These are phyloP conservation scores for Ameiurus melas DNA, from an alignment of 2,113 vertebrate species.

Conservation along the genomic window DNA sequence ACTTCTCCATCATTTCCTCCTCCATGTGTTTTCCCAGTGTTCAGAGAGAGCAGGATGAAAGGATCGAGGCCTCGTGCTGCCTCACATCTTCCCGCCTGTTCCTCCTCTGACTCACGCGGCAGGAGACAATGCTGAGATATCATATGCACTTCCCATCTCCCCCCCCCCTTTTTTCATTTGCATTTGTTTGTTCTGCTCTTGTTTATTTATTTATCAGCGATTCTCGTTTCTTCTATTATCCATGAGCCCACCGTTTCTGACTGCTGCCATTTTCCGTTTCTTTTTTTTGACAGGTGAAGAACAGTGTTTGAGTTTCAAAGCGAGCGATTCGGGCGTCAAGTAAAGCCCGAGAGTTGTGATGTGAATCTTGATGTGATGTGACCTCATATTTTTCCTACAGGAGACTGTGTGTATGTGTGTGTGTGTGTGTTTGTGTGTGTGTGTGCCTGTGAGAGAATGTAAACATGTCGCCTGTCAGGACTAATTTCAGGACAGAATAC, in stretches of 20 bases:
- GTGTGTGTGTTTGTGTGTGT: constrained; percentile 5
- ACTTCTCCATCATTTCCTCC: too few relatives aligned
- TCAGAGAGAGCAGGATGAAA: constrained; percentile 1
- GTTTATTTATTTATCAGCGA: constrained; percentile 22
- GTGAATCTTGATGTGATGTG: constrained; percentile 4
- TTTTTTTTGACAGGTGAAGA: constrained; percentile 1
- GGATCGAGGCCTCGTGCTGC: background rate
- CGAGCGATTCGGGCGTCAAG: background rate
- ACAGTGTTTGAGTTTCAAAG: background rate
- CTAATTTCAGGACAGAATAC: background rate
- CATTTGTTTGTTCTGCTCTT: background rate
- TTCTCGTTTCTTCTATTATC: constrained; percentile 32
- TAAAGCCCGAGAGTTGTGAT: background rate
- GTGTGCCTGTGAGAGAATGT: background rate
- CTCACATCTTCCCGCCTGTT: background rate
- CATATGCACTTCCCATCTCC: background rate
- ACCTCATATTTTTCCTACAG: background rate
- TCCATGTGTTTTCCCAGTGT: too few relatives aligned
- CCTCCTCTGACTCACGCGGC: background rate
- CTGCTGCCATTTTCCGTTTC: background rate
- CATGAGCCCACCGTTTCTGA: constrained; percentile 9
- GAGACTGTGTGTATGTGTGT: background rate
- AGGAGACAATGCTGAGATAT: background rate
- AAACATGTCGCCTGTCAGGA: background rate
- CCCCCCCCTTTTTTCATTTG: background rate